A percentile compares a stretch with the other conserved stretches of the same genome.
phyloP scores from a whole-genome alignment of 2,113 vertebrate species.

The Chlamydotis undulata region DNA sequence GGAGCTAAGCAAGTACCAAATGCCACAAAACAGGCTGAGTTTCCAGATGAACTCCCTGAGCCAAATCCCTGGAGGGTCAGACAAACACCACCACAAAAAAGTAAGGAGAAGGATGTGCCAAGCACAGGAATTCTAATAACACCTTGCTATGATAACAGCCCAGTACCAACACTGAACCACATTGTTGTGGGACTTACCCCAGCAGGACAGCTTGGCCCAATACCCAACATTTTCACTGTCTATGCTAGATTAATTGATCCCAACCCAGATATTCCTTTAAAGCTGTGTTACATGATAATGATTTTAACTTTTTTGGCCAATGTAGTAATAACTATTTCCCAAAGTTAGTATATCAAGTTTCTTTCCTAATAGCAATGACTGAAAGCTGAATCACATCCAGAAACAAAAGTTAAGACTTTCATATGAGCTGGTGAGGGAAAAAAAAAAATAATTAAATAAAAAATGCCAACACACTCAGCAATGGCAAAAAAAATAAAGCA shows the following conservation, averaged over 20 bases:
- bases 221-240: neutral
- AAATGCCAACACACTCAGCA: neutral
- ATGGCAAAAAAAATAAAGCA: neutral
- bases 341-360: slow-evolving; percentile 14
- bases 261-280: neutral
- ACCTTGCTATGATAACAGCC: neutral
- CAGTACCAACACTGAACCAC: neutral
- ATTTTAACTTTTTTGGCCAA: slow-evolving; percentile 4
- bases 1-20: neutral
- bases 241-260: neutral
- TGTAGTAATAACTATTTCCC: neutral
- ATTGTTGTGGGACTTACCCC: neutral
- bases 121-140: neutral
- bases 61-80: neutral
- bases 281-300: neutral
- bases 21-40: neutral
- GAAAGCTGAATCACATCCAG: neutral
- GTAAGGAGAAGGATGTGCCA: neutral
- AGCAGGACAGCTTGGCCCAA: neutral
- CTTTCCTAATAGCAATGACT: slow-evolving; percentile 11
- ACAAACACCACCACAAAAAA: neutral
- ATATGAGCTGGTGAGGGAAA: neutral
- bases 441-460: neutral
- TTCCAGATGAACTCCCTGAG: neutral
- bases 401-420: neutral